phyloP scores from a whole-genome alignment of 1,140 invertebrate species.

The Sitophilus oryzae region DNA sequence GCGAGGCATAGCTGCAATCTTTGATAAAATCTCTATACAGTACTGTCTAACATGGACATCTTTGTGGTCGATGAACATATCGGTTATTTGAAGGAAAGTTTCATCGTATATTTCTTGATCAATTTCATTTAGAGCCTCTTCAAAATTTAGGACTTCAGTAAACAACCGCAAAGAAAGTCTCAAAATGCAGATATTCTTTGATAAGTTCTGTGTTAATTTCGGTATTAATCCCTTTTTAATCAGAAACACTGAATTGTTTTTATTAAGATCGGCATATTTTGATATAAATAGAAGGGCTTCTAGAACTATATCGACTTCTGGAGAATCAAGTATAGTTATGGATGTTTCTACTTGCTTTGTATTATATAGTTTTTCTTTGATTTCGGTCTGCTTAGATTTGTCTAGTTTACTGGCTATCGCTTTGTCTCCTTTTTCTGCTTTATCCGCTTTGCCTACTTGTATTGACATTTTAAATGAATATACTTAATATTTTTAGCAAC shows the following conservation, averaged over 20 bases:
- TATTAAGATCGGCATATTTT: conserved; percentile 31
- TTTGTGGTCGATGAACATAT: conserved; percentile 26
- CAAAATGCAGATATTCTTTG: conserved; percentile 30
- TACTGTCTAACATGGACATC: conserved; percentile 29
- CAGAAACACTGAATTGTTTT: conserved; percentile 26
- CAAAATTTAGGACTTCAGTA: conserved; percentile 20
- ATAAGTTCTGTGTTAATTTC: conserved; percentile 26
- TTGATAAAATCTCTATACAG: conserved; percentile 25
- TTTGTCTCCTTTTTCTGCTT: conserved; percentile 1
- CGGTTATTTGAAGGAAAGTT: conserved; percentile 22
- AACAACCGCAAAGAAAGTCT: conserved; percentile 28
- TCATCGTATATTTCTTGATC: conserved; percentile 30
- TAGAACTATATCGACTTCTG: conserved; percentile 31
- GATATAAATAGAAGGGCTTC: conserved; percentile 34
- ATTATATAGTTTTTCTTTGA: conserved; percentile 32
- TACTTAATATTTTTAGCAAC: no score
- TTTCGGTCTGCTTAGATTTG: conserved; percentile 21
- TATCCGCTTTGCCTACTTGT: background rate
- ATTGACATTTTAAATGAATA: background rate
- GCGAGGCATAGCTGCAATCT: conserved; percentile 19
- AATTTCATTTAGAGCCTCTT: conserved; percentile 25
- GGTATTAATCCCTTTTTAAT: conserved; percentile 22
- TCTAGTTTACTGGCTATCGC: conserved; percentile 15
- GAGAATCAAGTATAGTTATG: conserved; percentile 32
- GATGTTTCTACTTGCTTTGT: conserved; percentile 33